Percentiles rank a stretch among this genome's conserved stretches.
Evolutionary conservation across 2,113 vertebrate genomes (phyloP).

Genomic region (Henicopernis longicauda): DNA sequence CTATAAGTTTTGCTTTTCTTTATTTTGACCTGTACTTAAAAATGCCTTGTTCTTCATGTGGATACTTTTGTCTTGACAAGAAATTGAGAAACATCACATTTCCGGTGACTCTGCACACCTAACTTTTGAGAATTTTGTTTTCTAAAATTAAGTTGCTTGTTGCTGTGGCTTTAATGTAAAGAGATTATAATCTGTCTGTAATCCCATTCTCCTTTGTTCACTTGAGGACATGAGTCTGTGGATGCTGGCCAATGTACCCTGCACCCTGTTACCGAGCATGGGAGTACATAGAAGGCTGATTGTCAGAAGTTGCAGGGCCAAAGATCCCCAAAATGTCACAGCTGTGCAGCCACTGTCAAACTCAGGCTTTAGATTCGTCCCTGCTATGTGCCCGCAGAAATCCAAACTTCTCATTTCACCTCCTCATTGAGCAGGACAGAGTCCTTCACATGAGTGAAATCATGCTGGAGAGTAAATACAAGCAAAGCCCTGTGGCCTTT

Average conservation of each 20-base stretch:
- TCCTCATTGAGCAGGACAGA: background rate
- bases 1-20: background rate
- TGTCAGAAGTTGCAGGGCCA: no score
- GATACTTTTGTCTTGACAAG: background rate
- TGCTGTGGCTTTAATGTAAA: background rate
- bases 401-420: background rate
- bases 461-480: background rate
- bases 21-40: background rate
- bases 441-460: background rate
- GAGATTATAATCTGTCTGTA: background rate
- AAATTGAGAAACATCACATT: background rate
- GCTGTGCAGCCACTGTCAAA: background rate
- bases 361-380: background rate
- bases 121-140: background rate
- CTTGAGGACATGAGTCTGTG: rapidly evolving
- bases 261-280: background rate
- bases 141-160: background rate
- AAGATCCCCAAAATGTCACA: background rate
- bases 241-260: background rate
- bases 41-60: background rate
- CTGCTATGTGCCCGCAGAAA: background rate
- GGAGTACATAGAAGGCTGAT: background rate
- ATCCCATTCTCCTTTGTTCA: background rate
- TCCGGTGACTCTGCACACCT: background rate
- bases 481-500: background rate